A percentile compares a stretch with the other conserved stretches of the same genome.
Evolutionary conservation across 2,888 invertebrate genomes (phyloP).

Genomic region (Drosophila longiperda): DNA sequence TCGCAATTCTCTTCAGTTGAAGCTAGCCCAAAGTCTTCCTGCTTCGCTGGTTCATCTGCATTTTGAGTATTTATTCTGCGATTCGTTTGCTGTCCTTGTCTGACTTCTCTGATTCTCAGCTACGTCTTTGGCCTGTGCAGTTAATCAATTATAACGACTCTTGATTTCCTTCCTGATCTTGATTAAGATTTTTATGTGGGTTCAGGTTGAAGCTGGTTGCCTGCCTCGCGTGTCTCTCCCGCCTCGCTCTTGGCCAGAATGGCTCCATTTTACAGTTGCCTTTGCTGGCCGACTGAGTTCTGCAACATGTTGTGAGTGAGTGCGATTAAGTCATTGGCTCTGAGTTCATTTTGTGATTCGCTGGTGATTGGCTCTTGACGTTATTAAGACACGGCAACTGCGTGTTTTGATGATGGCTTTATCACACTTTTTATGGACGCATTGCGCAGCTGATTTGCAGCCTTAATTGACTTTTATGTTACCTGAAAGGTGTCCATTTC

Average conservation of each 20-base stretch:
- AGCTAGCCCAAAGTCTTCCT: conserved; percentile 68
- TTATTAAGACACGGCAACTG: conserved; percentile 57
- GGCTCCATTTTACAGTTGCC: conserved; percentile 59
- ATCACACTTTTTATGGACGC: conserved; percentile 60
- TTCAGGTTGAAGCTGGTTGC: conserved; percentile 41
- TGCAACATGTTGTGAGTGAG: conserved; percentile 21
- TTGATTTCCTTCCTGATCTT: conserved; percentile 85
- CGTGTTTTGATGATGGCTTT: conserved; percentile 65
- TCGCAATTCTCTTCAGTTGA: conserved; percentile 23
- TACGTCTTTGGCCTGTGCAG: conserved; percentile 61
- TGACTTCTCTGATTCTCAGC: not conserved
- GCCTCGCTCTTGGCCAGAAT: conserved; percentile 5
- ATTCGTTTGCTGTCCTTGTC: conserved; percentile 6
- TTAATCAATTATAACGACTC: conserved; percentile 85
- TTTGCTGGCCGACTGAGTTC: conserved; percentile 8
- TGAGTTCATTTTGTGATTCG: conserved; percentile 33
- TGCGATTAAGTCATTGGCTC: conserved; percentile 68
- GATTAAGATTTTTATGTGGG: conserved; percentile 77
- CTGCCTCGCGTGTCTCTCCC: conserved; percentile 29
- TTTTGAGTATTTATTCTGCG: conserved; percentile 45
- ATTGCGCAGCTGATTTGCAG: conserved; percentile 41
- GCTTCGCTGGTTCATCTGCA: conserved; percentile 74
- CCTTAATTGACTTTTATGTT: conserved; percentile 61
- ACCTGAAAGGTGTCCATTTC: conserved; percentile 6
- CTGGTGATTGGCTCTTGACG: conserved; percentile 39